Conservation (phyloP, 2,797 vertebrate species). For the Corythornis leucogaster region DNA sequence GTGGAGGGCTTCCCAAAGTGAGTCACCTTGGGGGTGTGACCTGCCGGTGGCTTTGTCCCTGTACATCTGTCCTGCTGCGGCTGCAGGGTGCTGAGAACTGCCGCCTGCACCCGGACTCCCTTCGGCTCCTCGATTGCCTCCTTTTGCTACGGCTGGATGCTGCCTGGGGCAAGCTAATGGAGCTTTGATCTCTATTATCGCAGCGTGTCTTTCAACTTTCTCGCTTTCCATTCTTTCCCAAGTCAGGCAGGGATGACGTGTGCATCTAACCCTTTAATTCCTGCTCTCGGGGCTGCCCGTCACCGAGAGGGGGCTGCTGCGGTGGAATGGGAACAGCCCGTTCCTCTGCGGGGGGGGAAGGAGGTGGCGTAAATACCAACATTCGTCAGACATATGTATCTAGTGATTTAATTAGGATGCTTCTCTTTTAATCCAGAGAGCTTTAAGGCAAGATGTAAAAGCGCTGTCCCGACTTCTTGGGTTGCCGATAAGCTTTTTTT, state of each 20-base stretch:
- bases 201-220: not conserved
- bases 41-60: fast-evolving
- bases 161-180: not conserved
- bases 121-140: not conserved
- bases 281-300: not conserved
- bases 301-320: fast-evolving
- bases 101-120: fast-evolving
- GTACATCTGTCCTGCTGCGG: not conserved
- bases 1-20: not conserved
- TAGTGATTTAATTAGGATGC: not conserved
- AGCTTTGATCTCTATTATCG: not conserved
- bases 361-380: not conserved
- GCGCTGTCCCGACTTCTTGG: not conserved
- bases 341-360: not conserved
- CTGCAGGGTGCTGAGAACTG: not conserved
- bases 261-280: not conserved
- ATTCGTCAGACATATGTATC: not conserved
- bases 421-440: not conserved
- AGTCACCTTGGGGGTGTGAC: not conserved
- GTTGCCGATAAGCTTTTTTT: not conserved
- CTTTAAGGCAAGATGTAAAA: not conserved
- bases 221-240: not conserved
- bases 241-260: not conserved
- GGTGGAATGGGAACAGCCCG: not conserved
- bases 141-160: not conserved